phyloP scores from a whole-genome alignment of 2,888 invertebrate species.

The Chesias legatella region DNA sequence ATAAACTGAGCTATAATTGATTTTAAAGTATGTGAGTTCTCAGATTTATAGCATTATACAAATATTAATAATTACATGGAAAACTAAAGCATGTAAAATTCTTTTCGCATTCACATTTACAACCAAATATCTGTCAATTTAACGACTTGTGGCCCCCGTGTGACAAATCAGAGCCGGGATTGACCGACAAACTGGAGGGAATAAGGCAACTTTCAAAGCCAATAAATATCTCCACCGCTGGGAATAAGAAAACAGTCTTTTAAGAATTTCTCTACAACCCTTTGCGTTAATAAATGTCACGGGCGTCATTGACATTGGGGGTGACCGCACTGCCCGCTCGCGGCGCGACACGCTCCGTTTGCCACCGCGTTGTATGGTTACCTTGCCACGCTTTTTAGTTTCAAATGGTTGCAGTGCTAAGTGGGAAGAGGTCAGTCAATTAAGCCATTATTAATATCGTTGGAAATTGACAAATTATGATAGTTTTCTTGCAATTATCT shows the following conservation, averaged over 20 bases:
- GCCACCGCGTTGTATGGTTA: constrained; percentile 44
- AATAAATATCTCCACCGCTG: constrained; percentile 35
- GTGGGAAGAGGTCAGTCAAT: constrained; percentile 3
- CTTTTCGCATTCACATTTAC: too few relatives aligned
- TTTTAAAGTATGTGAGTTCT: too few relatives aligned
- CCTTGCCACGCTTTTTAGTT: constrained; percentile 24
- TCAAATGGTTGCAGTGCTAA: constrained; percentile 13
- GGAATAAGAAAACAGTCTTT: constrained; percentile 53
- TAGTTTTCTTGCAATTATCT: not conserved
- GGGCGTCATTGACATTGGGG: constrained; percentile 55
- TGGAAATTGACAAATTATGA: too few relatives aligned
- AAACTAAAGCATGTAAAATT: too few relatives aligned
- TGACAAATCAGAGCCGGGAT: too few relatives aligned
- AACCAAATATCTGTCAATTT: too few relatives aligned
- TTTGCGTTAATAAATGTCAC: constrained; percentile 75
- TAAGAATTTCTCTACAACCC: constrained; percentile 63
- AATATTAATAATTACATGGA: too few relatives aligned
- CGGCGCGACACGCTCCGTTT: constrained; percentile 42
- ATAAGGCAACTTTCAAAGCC: constrained; percentile 12
- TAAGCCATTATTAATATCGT: not conserved
- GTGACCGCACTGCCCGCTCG: constrained; percentile 36
- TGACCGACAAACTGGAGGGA: too few relatives aligned
- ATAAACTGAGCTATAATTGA: too few relatives aligned
- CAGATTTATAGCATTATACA: too few relatives aligned
- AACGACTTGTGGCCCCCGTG: too few relatives aligned